Base-by-base conservation (phyloP, 2,888 invertebrate species). In the Philereme vetulata region DNA sequence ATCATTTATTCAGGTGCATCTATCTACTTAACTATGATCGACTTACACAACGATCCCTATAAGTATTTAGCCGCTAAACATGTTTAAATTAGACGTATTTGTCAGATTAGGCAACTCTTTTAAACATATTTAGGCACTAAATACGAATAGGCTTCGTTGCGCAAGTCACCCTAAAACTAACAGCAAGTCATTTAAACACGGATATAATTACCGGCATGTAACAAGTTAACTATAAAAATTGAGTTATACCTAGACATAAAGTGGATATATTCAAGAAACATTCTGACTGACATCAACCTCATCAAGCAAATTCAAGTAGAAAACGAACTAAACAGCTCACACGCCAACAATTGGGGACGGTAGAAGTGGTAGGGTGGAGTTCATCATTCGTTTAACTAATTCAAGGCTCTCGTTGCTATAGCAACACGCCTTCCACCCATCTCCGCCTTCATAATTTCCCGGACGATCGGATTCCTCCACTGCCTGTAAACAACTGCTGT, bases 321-420 rank as follows among this genome's bases (percentile, higher is more conserved):
- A 56, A 60, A 48, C 33, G 32, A 49, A 38, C 11, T 34, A 44
- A 38, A 46, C 21, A 21, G 50, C 38, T 51, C 32, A 52, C 47
- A 45, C 54, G 64, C 59, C 60, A 78, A 75, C 76, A 76, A 72
- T 72, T 65, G 68, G 65, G 66, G 74, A 71, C 66, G 65, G 59
- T 62, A 64, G 64, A 67, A 72, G 21, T 21, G 21, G 21, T 21
- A 74, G 77, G 81, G 84, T 76, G 75, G 80, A 81, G 80, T 85
- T 82, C 82, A 85, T 85, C 82, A 85, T 84, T 82, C 84, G 82
- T 80, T 79, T 85, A 86, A 88, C 83, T 85, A 86, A 89, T 88
- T 85, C 88, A 85, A 78, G 71, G 77, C 80, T 78, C 72, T 71
- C 72, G 86, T 90, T 70, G 71, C 77, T 80, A 85, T 85, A 74